A percentile compares a stretch with the other conserved stretches of the same genome.
phyloP scores from a whole-genome alignment of 2,797 vertebrate genomes.

The Squalus acanthias region DNA sequence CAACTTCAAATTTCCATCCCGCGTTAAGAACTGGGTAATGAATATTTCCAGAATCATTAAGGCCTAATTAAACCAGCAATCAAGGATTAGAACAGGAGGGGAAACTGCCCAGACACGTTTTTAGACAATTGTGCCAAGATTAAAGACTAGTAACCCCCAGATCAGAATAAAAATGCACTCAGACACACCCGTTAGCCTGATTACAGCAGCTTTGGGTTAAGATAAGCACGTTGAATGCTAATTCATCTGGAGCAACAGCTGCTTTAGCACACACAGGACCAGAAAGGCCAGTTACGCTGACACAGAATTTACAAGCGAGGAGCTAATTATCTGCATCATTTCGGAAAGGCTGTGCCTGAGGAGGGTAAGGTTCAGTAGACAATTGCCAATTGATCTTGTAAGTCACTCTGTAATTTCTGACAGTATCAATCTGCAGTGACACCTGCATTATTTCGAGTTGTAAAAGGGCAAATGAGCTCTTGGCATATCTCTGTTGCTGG shows the following conservation, averaged over 20 bases:
- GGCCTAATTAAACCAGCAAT: neutral
- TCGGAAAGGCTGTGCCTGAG: neutral
- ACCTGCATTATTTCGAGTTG: neutral
- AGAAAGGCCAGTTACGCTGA: neutral
- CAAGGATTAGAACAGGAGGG: neutral
- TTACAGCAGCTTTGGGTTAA: neutral
- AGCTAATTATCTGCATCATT: constrained; percentile 17
- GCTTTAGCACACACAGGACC: neutral
- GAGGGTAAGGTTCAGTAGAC: neutral
- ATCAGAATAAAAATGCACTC: neutral
- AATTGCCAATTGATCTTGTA: neutral
- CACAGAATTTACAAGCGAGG: neutral
- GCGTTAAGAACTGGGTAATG: neutral
- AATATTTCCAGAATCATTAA: neutral
- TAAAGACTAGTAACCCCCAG: neutral
- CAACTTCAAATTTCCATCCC: neutral
- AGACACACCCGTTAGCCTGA: neutral
- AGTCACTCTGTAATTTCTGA: neutral
- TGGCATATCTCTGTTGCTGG: neutral
- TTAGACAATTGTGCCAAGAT: neutral
- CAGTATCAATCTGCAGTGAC: constrained; percentile 3
- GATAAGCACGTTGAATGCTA: neutral
- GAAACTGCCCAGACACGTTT: neutral
- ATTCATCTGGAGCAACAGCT: neutral
- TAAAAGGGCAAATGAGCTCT: neutral